These are phyloP conservation scores for Numenius arquata DNA, from an alignment of 2,113 vertebrate genomes.

Conservation along the genomic window DNA sequence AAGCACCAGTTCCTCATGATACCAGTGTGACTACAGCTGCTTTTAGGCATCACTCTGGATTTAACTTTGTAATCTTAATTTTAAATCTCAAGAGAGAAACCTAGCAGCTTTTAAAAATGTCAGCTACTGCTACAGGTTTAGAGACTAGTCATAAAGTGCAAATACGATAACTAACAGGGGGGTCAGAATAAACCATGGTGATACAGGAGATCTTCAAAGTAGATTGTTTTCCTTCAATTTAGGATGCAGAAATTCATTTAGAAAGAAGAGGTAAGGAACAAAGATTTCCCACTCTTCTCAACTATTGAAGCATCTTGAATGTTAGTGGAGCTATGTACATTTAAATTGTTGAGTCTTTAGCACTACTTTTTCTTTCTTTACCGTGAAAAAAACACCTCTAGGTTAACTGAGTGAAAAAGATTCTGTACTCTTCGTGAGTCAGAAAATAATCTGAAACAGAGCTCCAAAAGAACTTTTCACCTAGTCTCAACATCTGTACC, in stretches of 20 bases:
- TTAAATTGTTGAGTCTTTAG: neutral
- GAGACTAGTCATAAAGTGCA: neutral
- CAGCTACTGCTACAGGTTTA: neutral
- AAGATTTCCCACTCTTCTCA: neutral
- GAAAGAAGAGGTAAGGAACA: neutral
- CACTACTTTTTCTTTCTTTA: neutral
- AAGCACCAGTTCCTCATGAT: neutral
- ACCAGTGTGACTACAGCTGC: neutral
- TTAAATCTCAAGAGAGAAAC: neutral
- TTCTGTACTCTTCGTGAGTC: neutral
- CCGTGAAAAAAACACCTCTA: neutral
- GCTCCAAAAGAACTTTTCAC: neutral
- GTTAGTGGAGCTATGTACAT: neutral
- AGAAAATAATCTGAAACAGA: neutral
- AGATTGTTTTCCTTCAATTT: neutral
- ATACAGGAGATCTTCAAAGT: neutral
- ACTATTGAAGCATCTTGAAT: neutral
- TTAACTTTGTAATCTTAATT: neutral
- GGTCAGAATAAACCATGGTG: neutral
- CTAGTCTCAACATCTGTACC: neutral
- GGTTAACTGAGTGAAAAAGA: neutral
- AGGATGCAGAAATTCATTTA: neutral
- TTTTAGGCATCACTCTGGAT: neutral
- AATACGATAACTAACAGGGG: accelerated
- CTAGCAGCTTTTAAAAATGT: neutral